Percentiles rank a stretch among this genome's conserved stretches.
phyloP scores from a whole-genome alignment of 2,888 invertebrate genomes.

The Teinopalpus imperialis region DNA sequence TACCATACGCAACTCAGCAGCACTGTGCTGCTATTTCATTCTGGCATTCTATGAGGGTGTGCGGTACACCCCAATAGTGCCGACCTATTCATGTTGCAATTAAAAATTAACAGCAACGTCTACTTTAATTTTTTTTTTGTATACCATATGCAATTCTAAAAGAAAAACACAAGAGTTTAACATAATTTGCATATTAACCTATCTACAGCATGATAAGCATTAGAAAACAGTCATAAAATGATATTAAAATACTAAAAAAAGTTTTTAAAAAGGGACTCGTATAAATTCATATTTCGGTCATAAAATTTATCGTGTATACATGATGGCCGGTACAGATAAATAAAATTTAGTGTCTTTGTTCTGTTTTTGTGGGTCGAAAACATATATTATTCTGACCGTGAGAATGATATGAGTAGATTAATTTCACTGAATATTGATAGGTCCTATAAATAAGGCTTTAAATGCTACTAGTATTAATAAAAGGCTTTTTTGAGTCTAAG shows the following conservation, averaged over 20 bases:
- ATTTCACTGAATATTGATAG: too few species aligned
- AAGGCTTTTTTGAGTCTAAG: too few species aligned
- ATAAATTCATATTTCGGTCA: constrained; percentile 16
- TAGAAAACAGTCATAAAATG: background rate
- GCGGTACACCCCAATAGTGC: too few species aligned
- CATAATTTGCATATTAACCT: background rate
- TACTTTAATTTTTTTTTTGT: too few species aligned
- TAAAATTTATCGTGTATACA: constrained; percentile 17
- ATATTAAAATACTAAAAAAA: background rate
- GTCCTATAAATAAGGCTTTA: too few species aligned
- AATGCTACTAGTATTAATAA: too few species aligned
- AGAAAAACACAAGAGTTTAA: background rate
- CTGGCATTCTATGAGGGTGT: too few species aligned
- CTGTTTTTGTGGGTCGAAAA: background rate
- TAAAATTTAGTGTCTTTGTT: background rate
- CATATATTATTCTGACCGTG: background rate
- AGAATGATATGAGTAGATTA: background rate
- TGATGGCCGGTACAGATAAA: constrained; percentile 11
- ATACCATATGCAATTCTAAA: too few species aligned
- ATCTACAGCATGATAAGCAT: background rate
- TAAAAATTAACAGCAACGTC: too few species aligned
- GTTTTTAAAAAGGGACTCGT: constrained; percentile 7
- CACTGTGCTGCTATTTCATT: too few species aligned
- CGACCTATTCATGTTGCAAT: too few species aligned
- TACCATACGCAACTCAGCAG: too few species aligned